phyloP scores from a whole-genome alignment of 1,140 invertebrate species.

The Drosophila orosa region DNA sequence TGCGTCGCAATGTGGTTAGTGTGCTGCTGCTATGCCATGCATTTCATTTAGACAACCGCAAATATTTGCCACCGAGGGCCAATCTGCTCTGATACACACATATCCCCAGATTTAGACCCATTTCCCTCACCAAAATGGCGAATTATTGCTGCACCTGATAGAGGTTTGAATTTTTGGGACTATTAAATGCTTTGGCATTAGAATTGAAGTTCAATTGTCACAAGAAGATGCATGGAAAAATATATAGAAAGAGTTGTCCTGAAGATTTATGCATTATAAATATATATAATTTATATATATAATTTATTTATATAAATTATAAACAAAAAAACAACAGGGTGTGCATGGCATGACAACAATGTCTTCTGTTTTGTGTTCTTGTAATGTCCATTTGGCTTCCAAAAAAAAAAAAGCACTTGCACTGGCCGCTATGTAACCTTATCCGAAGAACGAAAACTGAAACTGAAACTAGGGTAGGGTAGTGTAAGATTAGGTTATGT shows the following conservation, averaged over 20 bases:
- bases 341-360: not conserved
- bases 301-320: too few species aligned
- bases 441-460: not conserved
- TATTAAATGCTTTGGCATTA: too few species aligned
- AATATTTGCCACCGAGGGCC: conserved; percentile 74
- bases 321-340: not conserved
- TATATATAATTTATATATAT: too few species aligned
- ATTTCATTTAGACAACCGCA: conserved; percentile 82
- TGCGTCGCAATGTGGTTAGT: conserved; percentile 3
- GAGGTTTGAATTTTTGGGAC: too few species aligned
- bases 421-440: not conserved
- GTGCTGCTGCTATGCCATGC: conserved; percentile 45
- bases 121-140: not conserved
- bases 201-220: too few species aligned
- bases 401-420: not conserved
- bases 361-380: not conserved
- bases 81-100: conserved; percentile 53
- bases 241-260: too few species aligned
- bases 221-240: too few species aligned
- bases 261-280: too few species aligned
- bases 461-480: not conserved
- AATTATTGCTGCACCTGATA: conserved; percentile 35
- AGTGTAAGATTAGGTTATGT: not conserved
- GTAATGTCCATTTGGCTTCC: not conserved
- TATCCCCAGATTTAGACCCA: conserved; percentile 11